Percentiles rank a stretch among this genome's conserved stretches.
Conservation (phyloP, 2,888 invertebrate species). For the Metacarcinus magister region DNA sequence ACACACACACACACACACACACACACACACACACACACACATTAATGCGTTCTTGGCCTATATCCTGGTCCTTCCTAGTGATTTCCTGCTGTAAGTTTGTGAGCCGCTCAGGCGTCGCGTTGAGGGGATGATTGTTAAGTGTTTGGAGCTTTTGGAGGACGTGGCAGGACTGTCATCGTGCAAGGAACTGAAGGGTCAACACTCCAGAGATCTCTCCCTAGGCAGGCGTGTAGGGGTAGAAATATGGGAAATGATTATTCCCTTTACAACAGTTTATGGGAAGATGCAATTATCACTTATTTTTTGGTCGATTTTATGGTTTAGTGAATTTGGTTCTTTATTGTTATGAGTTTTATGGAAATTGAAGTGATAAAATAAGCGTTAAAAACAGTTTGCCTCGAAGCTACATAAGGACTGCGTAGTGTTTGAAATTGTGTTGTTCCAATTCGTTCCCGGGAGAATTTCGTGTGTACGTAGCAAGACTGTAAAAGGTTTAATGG, state of each 20-base stretch:
- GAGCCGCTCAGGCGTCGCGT: neutral
- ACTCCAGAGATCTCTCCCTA: neutral
- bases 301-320: neutral
- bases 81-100: neutral
- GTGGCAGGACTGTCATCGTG: neutral
- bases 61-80: neutral
- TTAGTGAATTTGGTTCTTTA: neutral
- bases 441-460: neutral
- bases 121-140: too few relatives aligned
- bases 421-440: neutral
- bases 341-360: neutral
- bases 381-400: neutral
- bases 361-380: neutral
- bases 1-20: too few relatives aligned
- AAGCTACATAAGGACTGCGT: neutral
- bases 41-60: neutral
- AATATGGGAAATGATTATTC: neutral
- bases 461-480: neutral
- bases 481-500: constrained; percentile 34
- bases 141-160: neutral
- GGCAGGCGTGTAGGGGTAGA: neutral
- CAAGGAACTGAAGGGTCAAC: neutral
- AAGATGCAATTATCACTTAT: neutral
- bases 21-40: too few relatives aligned
- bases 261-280: neutral